phyloP scores from a whole-genome alignment of 2,888 invertebrate genomes.

The Cistogaster globosa region DNA sequence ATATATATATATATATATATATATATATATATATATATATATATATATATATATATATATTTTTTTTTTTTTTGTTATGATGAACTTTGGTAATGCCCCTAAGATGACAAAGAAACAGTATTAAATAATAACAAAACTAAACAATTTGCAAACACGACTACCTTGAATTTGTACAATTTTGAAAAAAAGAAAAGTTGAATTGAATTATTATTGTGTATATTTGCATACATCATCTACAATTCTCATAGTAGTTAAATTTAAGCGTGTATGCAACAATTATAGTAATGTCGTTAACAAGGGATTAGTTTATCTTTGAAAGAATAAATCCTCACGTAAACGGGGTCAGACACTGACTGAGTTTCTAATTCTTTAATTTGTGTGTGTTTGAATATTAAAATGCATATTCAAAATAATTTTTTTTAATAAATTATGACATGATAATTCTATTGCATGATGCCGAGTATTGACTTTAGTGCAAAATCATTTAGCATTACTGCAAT shows the following conservation, averaged over 20 bases:
- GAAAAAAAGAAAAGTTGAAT: not conserved
- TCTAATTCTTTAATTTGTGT: not conserved
- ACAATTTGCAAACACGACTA: conserved; percentile 66
- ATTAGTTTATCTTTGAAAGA: conserved; percentile 55
- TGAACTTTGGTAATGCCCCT: not conserved
- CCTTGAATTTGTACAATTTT: conserved; percentile 30
- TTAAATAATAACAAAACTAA: conserved; percentile 64
- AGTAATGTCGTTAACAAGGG: conserved; percentile 68
- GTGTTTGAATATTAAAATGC: not conserved
- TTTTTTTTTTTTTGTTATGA: not conserved
- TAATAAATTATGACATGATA: conserved; percentile 49
- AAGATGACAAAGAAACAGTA: conserved; percentile 42
- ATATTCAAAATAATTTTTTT: conserved; percentile 28
- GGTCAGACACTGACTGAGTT: not conserved
- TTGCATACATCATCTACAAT: conserved; percentile 24
- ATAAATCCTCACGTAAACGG: not conserved
- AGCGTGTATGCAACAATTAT: conserved; percentile 63
- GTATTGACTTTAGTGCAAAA: conserved; percentile 54
- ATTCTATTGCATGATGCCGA: conserved; percentile 13
- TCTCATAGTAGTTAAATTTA: conserved; percentile 42
- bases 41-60: too few species aligned
- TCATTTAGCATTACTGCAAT: conserved; percentile 45
- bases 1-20: too few species aligned
- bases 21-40: too few species aligned
- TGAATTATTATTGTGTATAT: conserved; percentile 3